Conservation (phyloP, 1,140 invertebrate genomes). For the Drosophila parvula region DNA sequence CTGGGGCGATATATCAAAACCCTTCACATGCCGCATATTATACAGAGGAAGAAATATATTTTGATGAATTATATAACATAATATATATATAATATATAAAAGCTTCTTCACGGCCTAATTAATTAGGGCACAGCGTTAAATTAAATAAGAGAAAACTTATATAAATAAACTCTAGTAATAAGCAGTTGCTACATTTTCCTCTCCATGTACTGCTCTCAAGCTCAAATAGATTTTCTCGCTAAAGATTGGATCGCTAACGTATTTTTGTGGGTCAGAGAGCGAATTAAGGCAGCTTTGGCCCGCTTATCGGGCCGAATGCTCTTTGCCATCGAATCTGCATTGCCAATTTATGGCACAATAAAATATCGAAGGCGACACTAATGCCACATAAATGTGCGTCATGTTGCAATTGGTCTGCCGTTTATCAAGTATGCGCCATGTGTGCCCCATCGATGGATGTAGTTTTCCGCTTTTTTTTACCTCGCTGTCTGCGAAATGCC, state of each 20-base stretch:
- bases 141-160: neutral
- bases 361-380: slow-evolving; percentile 63
- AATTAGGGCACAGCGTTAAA: neutral
- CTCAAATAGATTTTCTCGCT: slow-evolving; percentile 40
- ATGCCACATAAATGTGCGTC: slow-evolving; percentile 71
- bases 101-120: accelerated
- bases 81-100: neutral
- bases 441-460: slow-evolving; percentile 55
- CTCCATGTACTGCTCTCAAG: slow-evolving; percentile 10
- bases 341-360: slow-evolving; percentile 68
- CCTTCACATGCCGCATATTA: slow-evolving; percentile 52
- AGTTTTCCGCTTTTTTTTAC: slow-evolving; percentile 27
- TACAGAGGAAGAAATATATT: slow-evolving; percentile 5
- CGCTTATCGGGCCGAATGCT: slow-evolving; percentile 44
- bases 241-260: slow-evolving; percentile 37
- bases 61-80: neutral
- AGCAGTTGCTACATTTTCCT: neutral
- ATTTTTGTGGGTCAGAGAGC: slow-evolving; percentile 61
- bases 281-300: slow-evolving; percentile 57
- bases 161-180: neutral
- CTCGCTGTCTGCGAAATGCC: slow-evolving; percentile 35
- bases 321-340: slow-evolving; percentile 44
- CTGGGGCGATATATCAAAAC: slow-evolving; percentile 66
- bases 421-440: slow-evolving; percentile 70
- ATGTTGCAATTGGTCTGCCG: slow-evolving; percentile 62